phyloP scores from a whole-genome alignment of 2,113 vertebrate species.

The Malurus elegans region DNA sequence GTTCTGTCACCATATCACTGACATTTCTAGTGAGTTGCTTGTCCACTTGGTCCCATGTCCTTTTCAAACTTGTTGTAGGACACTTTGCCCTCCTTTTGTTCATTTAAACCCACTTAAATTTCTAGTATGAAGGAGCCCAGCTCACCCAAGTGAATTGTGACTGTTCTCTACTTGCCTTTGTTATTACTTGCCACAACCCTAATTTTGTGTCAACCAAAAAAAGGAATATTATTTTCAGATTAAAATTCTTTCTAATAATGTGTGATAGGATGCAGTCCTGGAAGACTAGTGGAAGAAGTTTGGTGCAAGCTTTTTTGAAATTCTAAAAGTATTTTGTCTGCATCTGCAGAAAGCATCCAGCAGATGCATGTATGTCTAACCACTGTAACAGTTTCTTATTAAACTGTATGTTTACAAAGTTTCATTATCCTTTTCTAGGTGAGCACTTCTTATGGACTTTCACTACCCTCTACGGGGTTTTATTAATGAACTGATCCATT shows the following conservation, averaged over 20 bases:
- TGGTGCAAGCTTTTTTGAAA: not conserved
- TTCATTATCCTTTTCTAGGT: not conserved
- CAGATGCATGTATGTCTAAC: not conserved
- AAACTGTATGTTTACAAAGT: not conserved
- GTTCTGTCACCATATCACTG: not conserved
- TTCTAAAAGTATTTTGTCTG: not conserved
- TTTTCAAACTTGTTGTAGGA: not conserved
- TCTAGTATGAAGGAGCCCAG: not conserved
- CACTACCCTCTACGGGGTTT: not conserved
- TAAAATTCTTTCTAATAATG: not conserved
- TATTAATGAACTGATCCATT: not conserved
- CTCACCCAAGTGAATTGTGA: not conserved
- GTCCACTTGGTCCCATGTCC: not conserved
- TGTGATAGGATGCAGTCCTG: not conserved
- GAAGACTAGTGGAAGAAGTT: not conserved
- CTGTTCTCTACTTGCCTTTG: not conserved
- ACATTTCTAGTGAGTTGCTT: not conserved
- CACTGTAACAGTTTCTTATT: not conserved
- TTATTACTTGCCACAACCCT: not conserved
- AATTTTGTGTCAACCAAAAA: not conserved
- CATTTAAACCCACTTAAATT: not conserved
- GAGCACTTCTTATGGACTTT: not conserved
- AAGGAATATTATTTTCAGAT: not conserved
- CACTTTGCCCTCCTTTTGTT: not conserved
- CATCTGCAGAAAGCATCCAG: not conserved